These are phyloP conservation scores for Lerema accius DNA, from an alignment of 1,140 invertebrate species.

Conservation along the genomic window DNA sequence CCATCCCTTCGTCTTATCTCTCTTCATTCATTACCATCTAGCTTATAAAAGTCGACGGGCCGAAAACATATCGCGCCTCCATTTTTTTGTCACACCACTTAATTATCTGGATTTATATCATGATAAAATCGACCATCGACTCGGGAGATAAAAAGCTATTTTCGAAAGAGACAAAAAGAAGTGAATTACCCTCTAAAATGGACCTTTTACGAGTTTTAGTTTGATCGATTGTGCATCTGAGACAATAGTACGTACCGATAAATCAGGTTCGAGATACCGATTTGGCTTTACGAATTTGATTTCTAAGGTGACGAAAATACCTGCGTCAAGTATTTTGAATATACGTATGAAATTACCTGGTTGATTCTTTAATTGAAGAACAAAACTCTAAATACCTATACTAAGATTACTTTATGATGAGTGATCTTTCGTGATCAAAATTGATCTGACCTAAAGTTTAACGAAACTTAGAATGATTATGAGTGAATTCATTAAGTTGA, in stretches of 20 bases:
- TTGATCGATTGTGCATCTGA: constrained; percentile 48
- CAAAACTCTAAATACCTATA: no score
- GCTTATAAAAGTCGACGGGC: constrained; percentile 75
- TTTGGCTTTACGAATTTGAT: no score
- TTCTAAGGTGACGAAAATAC: no score
- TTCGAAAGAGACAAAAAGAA: constrained; percentile 59
- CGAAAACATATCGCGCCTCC: constrained; percentile 76
- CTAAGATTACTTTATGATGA: no score
- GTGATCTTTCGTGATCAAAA: no score
- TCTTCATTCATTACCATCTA: constrained; percentile 81
- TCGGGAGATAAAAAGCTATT: constrained; percentile 63
- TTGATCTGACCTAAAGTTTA: no score
- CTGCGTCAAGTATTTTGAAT: no score
- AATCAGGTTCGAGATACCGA: constrained; percentile 27
- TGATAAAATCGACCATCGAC: constrained; percentile 72
- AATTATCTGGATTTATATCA: constrained; percentile 81
- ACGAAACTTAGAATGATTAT: no score
- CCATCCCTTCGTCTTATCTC: constrained; percentile 72
- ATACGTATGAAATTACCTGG: no score
- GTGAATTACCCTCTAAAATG: constrained; percentile 46
- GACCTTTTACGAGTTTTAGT: constrained; percentile 48
- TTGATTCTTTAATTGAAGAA: no score
- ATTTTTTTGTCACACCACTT: constrained; percentile 81
- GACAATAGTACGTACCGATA: constrained; percentile 41
- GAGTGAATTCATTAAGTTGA: no score